Base-by-base conservation (phyloP, 2,113 vertebrate genomes). In the Thunnus thynnus region DNA sequence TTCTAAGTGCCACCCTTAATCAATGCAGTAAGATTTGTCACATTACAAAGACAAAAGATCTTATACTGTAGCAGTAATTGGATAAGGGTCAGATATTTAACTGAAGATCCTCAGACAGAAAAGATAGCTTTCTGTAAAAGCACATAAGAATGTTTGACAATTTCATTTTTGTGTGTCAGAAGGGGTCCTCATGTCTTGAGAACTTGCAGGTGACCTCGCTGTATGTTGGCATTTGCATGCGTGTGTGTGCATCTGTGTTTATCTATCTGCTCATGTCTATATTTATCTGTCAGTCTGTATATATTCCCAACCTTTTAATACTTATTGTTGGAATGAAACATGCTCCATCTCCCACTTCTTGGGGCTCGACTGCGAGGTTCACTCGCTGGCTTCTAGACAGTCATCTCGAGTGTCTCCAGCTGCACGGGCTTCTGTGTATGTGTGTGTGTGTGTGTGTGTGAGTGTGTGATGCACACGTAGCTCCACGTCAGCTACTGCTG, bases 401-500 rank as follows among this genome's bases (percentile, higher is more conserved):
- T 60, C 82, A 80, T 63, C 67, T 83, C 46, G 52, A 91, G 90
- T 84, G 83, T 78, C 82, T 90, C 77, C 90, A 90, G 91, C 91
- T 91, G 87, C 62, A 80, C 27, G 9, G 36, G 30, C 72, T 27
- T 56, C n/a, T 27, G 47, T 52, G 20, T 20, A n/a, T n/a, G 48
- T 52, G 48, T 54, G 36, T 57, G 73, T 47, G 65, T 56, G 41
- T 70, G 55, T 46, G 64, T 27, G 68, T 30, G 46, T 32, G 73
- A 63, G 64, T 27, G 68, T 30, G 46, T 32, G 73, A 63, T 57
- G 65, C 74, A 80, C 20, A 50, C 46, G 4, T 57, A 81, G 81
- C 72, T 92, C 89, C 91, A 92, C 89, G 89, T 92, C 92, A 90
- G 87, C 90, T 75, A 65, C 92, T 78, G 74, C 81, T 44, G 30